Evolutionary conservation across 1,140 invertebrate genomes (phyloP).

Genomic region (Copidosoma floridanum): DNA sequence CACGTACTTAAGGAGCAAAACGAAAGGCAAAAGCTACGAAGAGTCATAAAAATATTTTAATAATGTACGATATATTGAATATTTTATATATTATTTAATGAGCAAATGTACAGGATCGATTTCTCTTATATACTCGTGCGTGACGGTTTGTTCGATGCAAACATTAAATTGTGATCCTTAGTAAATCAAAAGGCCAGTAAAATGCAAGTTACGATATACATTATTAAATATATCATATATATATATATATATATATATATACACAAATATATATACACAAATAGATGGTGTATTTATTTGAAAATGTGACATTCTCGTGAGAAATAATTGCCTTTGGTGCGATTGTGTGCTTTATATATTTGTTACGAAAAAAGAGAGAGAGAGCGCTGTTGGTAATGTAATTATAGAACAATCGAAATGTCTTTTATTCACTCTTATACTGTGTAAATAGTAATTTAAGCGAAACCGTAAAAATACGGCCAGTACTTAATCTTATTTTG

Average conservation of each 20-base stretch:
- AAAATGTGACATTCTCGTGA: background rate
- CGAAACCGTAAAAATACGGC: constrained; percentile 32
- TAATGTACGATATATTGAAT: constrained; percentile 22
- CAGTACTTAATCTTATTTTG: constrained; percentile 34
- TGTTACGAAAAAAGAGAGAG: constrained; percentile 6
- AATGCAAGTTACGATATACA: constrained; percentile 19
- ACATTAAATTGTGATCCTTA: constrained; percentile 29
- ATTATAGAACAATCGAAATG: constrained; percentile 14
- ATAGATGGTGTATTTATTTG: constrained; percentile 8
- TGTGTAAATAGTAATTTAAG: constrained; percentile 27
- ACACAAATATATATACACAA: too few species aligned
- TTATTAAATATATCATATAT: too few species aligned
- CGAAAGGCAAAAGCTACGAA: constrained; percentile 22
- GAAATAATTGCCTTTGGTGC: background rate
- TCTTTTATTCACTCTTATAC: constrained; percentile 19
- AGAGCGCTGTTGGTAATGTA: constrained; percentile 19
- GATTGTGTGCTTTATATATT: constrained; percentile 15
- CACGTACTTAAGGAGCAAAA: constrained; percentile 17
- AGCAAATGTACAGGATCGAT: constrained; percentile 23
- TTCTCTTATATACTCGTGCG: constrained; percentile 19
- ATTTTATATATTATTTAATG: constrained; percentile 24
- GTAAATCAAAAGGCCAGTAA: constrained; percentile 31
- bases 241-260: too few species aligned
- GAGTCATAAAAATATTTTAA: constrained; percentile 27
- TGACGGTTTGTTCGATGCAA: constrained; percentile 21